Evolutionary conservation across 2,888 invertebrate species (phyloP).

Genomic region (Theodoxus fluviatilis): DNA sequence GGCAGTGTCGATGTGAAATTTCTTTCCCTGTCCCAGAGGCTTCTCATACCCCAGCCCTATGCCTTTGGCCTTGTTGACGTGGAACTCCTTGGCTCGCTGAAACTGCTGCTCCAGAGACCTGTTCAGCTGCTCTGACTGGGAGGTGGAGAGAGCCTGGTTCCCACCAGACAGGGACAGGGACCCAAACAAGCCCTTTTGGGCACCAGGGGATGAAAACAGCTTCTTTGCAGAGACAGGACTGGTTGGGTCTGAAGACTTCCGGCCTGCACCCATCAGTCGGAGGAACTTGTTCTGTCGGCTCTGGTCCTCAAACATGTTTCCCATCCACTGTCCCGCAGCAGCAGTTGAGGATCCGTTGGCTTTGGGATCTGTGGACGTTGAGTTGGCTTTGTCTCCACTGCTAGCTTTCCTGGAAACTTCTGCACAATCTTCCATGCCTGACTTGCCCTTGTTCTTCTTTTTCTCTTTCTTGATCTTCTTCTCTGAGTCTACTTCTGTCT

Average conservation of each 20-base stretch:
- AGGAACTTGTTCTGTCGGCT: slow-evolving; percentile 46
- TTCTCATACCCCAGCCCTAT: slow-evolving; percentile 46
- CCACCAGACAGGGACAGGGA: slow-evolving; percentile 26
- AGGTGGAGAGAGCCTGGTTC: slow-evolving; percentile 39
- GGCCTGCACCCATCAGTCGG: slow-evolving; percentile 43
- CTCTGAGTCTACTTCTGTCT: not conserved
- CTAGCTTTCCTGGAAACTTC: not conserved
- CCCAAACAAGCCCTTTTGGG: slow-evolving; percentile 20
- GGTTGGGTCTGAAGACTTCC: slow-evolving; percentile 6
- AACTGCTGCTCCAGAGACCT: slow-evolving; percentile 41
- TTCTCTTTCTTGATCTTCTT: not conserved
- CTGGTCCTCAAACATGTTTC: slow-evolving; percentile 38
- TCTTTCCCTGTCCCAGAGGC: slow-evolving; percentile 44
- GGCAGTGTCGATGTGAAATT: slow-evolving; percentile 45
- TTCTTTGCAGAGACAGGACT: no score
- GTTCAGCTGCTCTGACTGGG: slow-evolving; percentile 36
- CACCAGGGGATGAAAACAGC: no score
- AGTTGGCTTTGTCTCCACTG: not conserved
- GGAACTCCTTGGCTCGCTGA: slow-evolving; percentile 42
- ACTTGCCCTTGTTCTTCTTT: slow-evolving; percentile 4
- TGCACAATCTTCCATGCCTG: not conserved
- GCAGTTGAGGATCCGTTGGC: not conserved
- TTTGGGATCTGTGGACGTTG: not conserved
- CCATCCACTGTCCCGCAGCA: slow-evolving; percentile 43
- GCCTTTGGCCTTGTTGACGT: slow-evolving; percentile 42